phyloP scores from a whole-genome alignment of 2,113 vertebrate species.

The Mus musculus region GRCm39 chr5:47041001-47041500 shows the following conservation, averaged over 20 bases:
- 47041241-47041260: not conserved
- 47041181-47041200: not conserved
- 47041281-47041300: not conserved
- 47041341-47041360: not conserved
- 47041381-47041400: not conserved
- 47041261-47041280: not conserved
- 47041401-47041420: not conserved
- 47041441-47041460: not conserved
- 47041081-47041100: not conserved
- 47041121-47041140: not conserved
- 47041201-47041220: not conserved
- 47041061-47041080: not conserved
- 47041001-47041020: not conserved
- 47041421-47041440: not conserved
- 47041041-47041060: not conserved
- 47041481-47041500: not conserved
- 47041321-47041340: not conserved
- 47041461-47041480: not conserved
- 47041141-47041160: not conserved
- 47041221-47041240: not conserved
- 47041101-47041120: not conserved
- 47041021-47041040: not conserved
- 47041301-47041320: not conserved
- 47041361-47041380: not conserved
- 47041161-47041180: not conserved